Base-by-base conservation (phyloP, 2,888 invertebrate genomes). In the Pecten maximus region DNA sequence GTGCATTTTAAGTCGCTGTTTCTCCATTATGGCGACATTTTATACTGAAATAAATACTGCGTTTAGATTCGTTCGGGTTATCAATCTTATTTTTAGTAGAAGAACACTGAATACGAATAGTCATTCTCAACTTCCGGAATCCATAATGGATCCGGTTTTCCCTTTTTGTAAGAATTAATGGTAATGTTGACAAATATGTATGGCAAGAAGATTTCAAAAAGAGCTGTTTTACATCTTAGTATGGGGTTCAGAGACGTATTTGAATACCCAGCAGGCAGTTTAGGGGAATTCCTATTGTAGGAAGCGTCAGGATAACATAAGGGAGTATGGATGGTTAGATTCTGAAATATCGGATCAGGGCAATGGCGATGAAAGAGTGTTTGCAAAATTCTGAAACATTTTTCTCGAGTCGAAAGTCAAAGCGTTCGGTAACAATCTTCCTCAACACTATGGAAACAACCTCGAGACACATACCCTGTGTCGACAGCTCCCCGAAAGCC, bases 21-120 rank as follows among this genome's bases (percentile, higher is more conserved):
- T 60, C 60, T 23, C 74, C 74, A 74, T 74, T 74, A 74, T 74
- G 74, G 74, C 74, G 74, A 74, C 74, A 74, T 74, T 28, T 74
- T 74, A 74, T 74, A 74, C 74, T 74, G 23, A 74, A 74, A 74
- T 74, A 74, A 74, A 74, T 74, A 74, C 35, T 19, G 35, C 74
- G 28, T 74, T 74, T 74, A 74, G 74, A 74, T 74, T 74, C 35
- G 74, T 74, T 35, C 74, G 74, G 74, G 74, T 74, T 74, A 74
- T 74, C 74, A 74, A 74, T 74, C 74, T 74, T 74, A 35, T 74
- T 74, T 74, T 74, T 35, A 74, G 74, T 74, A 74, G 74, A 74
- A 16, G 74, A 74, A 35, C 74, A 35, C 28, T 35, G 74, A 74
- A 74, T 74, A 74, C 74, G 35, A 74, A 74, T 74, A 74, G 74